Conservation (phyloP, 2,797 vertebrate species). For the Graptemys geographica region DNA sequence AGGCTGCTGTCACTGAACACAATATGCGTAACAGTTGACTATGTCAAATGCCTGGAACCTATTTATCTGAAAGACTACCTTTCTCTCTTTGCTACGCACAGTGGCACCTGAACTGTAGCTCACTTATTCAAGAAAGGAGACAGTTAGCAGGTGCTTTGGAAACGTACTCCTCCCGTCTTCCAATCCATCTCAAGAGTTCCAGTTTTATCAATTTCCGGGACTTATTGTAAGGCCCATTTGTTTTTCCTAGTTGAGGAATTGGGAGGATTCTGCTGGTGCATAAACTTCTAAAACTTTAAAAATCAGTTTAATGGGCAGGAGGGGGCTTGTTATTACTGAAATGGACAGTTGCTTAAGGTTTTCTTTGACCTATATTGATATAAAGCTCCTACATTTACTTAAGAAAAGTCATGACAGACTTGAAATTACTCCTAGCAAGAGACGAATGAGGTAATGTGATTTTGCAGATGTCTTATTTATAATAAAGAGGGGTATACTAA, state of each 20-base stretch:
- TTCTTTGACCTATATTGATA: neutral
- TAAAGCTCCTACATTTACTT: neutral
- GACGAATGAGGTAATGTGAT: neutral
- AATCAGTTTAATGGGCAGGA: rapidly evolving
- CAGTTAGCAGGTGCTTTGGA: neutral
- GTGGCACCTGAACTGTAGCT: neutral
- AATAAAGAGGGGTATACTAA: neutral
- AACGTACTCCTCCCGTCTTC: neutral
- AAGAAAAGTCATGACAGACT: neutral
- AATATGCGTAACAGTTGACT: neutral
- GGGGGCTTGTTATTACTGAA: neutral
- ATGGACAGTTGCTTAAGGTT: neutral
- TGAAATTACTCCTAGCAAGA: neutral
- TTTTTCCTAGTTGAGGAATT: rapidly evolving
- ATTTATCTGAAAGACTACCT: neutral
- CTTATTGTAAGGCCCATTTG: rapidly evolving
- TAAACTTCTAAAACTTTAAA: neutral
- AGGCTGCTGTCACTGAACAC: neutral
- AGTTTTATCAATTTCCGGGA: neutral
- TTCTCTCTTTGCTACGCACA: rapidly evolving
- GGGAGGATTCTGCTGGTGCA: neutral
- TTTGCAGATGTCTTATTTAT: neutral
- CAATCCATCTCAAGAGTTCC: neutral
- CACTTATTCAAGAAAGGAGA: neutral
- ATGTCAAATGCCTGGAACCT: neutral